phyloP scores from a whole-genome alignment of 2,113 vertebrate genomes.

The Sander vitreus region DNA sequence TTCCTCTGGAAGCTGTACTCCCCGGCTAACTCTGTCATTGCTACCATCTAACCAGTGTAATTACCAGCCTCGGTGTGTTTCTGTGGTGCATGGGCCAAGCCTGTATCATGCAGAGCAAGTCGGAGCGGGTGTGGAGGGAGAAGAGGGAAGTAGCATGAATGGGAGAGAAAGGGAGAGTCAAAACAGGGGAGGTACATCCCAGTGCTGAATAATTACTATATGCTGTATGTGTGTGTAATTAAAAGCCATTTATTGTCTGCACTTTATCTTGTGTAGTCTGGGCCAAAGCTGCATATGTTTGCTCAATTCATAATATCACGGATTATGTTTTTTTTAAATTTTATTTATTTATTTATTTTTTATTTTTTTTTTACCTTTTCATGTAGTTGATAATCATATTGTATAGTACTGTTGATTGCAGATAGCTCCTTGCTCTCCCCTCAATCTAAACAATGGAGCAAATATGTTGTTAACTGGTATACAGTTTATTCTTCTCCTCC shows the following conservation, averaged over 20 bases:
- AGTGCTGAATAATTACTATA: conserved; percentile 69
- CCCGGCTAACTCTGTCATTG: conserved; percentile 77
- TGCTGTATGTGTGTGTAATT: conserved; percentile 63
- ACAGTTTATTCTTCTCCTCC: not conserved
- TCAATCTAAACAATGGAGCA: not conserved
- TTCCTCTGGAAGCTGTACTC: conserved; percentile 64
- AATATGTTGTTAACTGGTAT: not conserved
- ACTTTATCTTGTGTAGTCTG: conserved; percentile 55
- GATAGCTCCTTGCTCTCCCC: not conserved
- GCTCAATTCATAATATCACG: not conserved
- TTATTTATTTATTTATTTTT: not conserved
- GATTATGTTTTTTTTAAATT: not conserved
- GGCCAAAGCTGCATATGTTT: conserved; percentile 27
- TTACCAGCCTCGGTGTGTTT: conserved; percentile 72
- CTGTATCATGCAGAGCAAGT: conserved; percentile 58
- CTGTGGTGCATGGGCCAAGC: conserved; percentile 63
- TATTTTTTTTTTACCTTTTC: not conserved
- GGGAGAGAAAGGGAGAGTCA: too few relatives aligned
- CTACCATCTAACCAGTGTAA: conserved; percentile 68
- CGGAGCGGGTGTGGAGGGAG: conserved; percentile 34
- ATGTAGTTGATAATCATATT: not conserved
- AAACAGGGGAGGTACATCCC: conserved; percentile 41
- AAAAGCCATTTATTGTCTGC: conserved; percentile 64
- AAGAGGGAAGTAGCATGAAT: conserved; percentile 39
- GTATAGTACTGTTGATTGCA: not conserved